Evolutionary conservation across 2,113 vertebrate genomes (phyloP).

Genomic region (Globicephala melas): DNA sequence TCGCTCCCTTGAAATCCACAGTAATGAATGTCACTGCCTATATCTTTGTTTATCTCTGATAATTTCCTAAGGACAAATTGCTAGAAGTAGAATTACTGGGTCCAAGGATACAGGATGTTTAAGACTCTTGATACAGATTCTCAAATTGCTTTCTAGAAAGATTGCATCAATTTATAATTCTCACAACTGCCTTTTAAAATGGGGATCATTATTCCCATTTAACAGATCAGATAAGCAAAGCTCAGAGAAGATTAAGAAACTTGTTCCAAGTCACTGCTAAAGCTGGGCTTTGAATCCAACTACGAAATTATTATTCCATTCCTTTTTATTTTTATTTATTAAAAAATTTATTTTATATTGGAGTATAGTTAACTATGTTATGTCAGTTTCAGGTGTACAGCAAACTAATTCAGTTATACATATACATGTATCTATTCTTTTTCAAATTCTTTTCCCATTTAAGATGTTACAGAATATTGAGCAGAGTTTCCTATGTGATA

Average conservation of each 20-base stretch:
- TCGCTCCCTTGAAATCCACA: not conserved
- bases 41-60: slow-evolving; percentile 12
- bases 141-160: slow-evolving; percentile 14
- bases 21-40: not conserved
- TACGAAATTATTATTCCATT: not conserved
- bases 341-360: not conserved
- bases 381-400: too few relatives aligned
- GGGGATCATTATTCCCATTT: not conserved
- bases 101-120: not conserved
- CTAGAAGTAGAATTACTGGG: not conserved
- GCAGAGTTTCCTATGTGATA: too few relatives aligned
- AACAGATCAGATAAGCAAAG: not conserved
- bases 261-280: not conserved
- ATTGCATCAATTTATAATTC: not conserved
- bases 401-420: too few relatives aligned
- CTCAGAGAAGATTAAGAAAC: slow-evolving; percentile 21
- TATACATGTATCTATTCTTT: too few relatives aligned
- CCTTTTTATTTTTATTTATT: not conserved
- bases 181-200: not conserved
- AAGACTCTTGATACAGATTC: not conserved
- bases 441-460: too few relatives aligned
- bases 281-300: not conserved
- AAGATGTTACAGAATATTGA: too few relatives aligned
- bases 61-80: not conserved
- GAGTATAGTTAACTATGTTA: too few relatives aligned